These are phyloP conservation scores for Oreochromis tanganicae DNA, from an alignment of 2,113 vertebrate genomes.

Conservation along the genomic window DNA sequence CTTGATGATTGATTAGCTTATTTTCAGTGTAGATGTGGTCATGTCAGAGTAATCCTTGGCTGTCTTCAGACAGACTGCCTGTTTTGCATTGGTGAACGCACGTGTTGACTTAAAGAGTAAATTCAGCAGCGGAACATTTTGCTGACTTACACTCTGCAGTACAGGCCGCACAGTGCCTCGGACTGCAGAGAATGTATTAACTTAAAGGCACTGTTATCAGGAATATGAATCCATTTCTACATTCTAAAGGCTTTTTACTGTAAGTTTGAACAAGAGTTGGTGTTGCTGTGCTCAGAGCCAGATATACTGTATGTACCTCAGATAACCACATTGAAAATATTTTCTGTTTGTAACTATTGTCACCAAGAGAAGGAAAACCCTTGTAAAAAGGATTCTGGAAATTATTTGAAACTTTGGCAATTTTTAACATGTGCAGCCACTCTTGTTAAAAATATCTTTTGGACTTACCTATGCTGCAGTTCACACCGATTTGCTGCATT, in stretches of 20 bases:
- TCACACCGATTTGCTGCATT: background rate
- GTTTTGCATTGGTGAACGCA: background rate
- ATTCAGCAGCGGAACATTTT: background rate
- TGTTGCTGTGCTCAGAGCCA: background rate
- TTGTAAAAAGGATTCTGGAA: background rate
- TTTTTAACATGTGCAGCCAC: background rate
- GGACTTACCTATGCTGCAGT: background rate
- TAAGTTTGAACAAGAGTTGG: background rate
- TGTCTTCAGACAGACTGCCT: background rate
- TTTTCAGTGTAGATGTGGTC: background rate
- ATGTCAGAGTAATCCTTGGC: background rate
- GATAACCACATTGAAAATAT: background rate
- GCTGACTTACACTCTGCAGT: background rate
- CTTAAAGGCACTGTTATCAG: background rate
- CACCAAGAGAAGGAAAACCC: background rate
- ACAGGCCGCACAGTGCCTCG: background rate
- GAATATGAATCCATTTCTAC: background rate
- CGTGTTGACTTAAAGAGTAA: background rate
- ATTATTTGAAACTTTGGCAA: background rate
- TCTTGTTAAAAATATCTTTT: background rate
- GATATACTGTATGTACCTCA: background rate
- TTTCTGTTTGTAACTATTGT: background rate
- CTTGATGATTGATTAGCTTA: background rate
- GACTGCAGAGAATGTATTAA: background rate
- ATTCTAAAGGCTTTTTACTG: background rate